These are phyloP conservation scores for Microtus oregoni DNA, from an alignment of 2,113 vertebrate genomes.

Conservation along the genomic window DNA sequence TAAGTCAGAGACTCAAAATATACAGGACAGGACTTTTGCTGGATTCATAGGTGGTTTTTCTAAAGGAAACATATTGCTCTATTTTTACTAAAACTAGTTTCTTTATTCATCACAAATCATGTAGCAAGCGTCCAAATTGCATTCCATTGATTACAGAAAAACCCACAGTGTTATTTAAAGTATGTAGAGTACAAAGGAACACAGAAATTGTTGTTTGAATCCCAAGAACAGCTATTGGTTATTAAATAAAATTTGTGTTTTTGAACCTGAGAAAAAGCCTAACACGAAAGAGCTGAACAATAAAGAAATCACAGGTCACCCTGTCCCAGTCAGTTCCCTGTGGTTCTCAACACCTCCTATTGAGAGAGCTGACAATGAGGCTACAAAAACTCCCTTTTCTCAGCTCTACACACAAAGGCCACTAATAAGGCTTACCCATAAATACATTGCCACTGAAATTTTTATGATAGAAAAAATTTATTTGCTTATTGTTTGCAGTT, in stretches of 20 bases:
- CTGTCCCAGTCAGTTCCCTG: not conserved
- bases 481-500: not conserved
- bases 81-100: not conserved
- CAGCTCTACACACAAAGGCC: not conserved
- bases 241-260: constrained; percentile 52
- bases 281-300: not conserved
- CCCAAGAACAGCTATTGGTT: constrained; percentile 15
- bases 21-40: not conserved
- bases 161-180: constrained; percentile 37
- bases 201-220: constrained; percentile 35
- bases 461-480: not conserved
- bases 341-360: not conserved
- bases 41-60: not conserved
- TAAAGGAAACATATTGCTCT: not conserved
- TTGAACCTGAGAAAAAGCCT: constrained; percentile 30
- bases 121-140: not conserved
- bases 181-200: not conserved
- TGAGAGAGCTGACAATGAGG: not conserved
- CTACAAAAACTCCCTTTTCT: not conserved
- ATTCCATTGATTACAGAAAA: constrained; percentile 56
- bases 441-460: not conserved
- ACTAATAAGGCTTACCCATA: not conserved
- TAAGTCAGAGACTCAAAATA: not conserved
- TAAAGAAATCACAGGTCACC: constrained; percentile 17
- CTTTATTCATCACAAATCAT: constrained; percentile 31